These are phyloP conservation scores for Apeira syringaria DNA, from an alignment of 2,888 invertebrate species.

Conservation along the genomic window DNA sequence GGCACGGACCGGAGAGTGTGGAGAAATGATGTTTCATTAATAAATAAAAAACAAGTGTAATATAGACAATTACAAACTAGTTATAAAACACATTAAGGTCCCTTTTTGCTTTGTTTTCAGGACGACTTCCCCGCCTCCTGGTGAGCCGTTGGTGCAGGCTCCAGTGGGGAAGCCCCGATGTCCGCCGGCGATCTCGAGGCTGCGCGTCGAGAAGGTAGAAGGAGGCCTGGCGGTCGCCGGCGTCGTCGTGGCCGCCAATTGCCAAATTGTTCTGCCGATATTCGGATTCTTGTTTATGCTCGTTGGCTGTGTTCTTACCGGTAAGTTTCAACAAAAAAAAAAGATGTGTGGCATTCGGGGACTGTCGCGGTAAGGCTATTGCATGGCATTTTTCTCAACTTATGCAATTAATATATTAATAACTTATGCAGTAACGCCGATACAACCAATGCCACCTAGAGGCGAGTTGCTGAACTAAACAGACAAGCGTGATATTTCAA, in stretches of 20 bases:
- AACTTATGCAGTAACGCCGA: too few relatives aligned
- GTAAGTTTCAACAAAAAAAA: too few relatives aligned
- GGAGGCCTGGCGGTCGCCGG: constrained; percentile 90
- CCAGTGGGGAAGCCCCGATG: constrained; percentile 81
- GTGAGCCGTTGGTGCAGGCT: constrained; percentile 84
- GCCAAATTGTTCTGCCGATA: constrained; percentile 89
- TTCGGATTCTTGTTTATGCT: constrained; percentile 90
- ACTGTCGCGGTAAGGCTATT: too few relatives aligned
- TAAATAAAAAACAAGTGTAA: background rate
- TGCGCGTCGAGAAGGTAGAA: constrained; percentile 90
- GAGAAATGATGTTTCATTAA: too few relatives aligned
- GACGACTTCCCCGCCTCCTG: constrained; percentile 79
- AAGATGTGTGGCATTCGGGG: too few relatives aligned
- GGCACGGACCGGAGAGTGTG: too few relatives aligned
- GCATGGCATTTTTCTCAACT: too few relatives aligned
- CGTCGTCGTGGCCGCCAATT: constrained; percentile 90
- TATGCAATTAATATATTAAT: too few relatives aligned
- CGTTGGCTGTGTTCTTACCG: constrained; percentile 89
- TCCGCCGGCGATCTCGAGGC: constrained; percentile 87
- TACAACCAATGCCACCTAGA: too few relatives aligned
- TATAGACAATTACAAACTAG: too few relatives aligned
- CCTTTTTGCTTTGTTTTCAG: constrained; percentile 43
- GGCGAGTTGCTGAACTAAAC: too few relatives aligned
- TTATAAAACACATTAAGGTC: background rate
- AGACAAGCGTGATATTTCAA: too few relatives aligned